Base-by-base conservation (phyloP, 2,797 vertebrate genomes). In the Darevskia nairensis region DNA sequence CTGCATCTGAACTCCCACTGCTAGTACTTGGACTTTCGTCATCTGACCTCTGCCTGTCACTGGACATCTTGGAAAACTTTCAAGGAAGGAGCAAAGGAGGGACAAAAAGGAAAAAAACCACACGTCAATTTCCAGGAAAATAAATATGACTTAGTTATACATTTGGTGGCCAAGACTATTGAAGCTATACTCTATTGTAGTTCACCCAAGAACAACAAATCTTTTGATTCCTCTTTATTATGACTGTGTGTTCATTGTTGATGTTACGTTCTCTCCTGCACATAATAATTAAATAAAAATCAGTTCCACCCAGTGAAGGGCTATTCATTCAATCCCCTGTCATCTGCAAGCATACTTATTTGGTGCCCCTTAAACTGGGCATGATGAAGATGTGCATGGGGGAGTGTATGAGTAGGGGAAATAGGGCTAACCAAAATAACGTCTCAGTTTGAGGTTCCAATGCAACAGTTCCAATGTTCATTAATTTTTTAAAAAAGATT, bases 21-120 rank as follows among this genome's bases (percentile, higher is more conserved):
- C 98, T 98, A 96, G 98, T 98, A 96, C 98, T 98, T 82, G 98
- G 98, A 95, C 98, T 98, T 95, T 98, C 98, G 96, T 98, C 98
- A 15, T 98, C 98, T 86, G 98, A 98, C 96, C 98, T 98, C 89
- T 98, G 98, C 95, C 98, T 97, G 94, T 98, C 98, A 95, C 98
- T 98, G 96, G 98, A 98, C 98, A 98, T 98, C 90, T 97, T 98
- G 97, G 83, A 94, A 86, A 95, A 93, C 91, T 96, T 96, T 92
- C 88, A 64, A 1, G 68, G 44, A 76, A 44, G 71, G 88, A 46
- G 55, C 85, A 39, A 75, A 66, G 27, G 50, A 35, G 17, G 21
- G 35, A 55, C 81, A 77, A 89, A 3, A 74, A 88, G 89, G 81
- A 50, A 7, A 39, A 41, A 41, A 41, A 66, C 39, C 35, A 39